Evolutionary conservation across 2,888 invertebrate genomes (phyloP).

Genomic region (Melipona bicolor): DNA sequence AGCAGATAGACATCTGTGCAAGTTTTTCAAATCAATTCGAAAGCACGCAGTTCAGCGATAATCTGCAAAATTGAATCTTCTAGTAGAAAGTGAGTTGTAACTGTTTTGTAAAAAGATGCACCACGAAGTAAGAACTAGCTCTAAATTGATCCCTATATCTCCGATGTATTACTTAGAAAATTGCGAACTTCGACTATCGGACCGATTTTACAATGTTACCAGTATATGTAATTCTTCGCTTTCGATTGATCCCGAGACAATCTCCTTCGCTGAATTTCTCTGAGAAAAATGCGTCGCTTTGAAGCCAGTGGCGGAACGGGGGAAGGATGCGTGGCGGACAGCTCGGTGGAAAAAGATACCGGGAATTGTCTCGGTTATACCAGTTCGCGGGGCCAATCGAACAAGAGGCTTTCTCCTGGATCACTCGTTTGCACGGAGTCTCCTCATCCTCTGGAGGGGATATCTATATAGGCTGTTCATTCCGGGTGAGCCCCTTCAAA

Average conservation of each 20-base stretch:
- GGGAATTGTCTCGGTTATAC: slow-evolving; percentile 34
- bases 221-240: background rate
- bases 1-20: background rate
- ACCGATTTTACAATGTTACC: too few species aligned
- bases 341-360: slow-evolving; percentile 31
- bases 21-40: background rate
- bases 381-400: slow-evolving; percentile 61
- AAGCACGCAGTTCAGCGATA: too few species aligned
- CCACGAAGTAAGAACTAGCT: too few species aligned
- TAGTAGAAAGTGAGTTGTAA: too few species aligned
- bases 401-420: slow-evolving; percentile 78
- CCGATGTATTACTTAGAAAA: too few species aligned
- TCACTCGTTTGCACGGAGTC: slow-evolving; percentile 61
- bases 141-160: too few species aligned
- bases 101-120: too few species aligned
- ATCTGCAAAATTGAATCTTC: too few species aligned
- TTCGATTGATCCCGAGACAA: background rate
- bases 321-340: slow-evolving; percentile 8
- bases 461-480: slow-evolving; percentile 79
- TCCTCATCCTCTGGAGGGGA: slow-evolving; percentile 74
- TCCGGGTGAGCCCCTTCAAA: slow-evolving; percentile 77
- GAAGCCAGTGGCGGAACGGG: background rate
- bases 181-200: too few species aligned
- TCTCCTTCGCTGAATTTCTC: slow-evolving; percentile 37
- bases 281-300: slow-evolving; percentile 37